Evolutionary conservation across 2,797 vertebrate species (phyloP).

Genomic region (Epinephelus malabaricus): DNA sequence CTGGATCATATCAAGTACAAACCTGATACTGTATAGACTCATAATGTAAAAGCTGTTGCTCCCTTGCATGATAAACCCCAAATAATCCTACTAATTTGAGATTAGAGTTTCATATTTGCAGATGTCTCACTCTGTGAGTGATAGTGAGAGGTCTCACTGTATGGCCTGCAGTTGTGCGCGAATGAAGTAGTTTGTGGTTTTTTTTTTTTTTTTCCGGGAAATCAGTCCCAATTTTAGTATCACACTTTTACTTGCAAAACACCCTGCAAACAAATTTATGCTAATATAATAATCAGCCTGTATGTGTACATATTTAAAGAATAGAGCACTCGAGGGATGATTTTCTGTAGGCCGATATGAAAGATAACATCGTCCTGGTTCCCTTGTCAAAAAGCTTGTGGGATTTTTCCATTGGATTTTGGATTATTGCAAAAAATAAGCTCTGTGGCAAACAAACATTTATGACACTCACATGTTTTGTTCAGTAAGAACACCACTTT

Average conservation of each 20-base stretch:
- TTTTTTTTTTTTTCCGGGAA: neutral
- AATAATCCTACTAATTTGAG: neutral
- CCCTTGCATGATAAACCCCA: neutral
- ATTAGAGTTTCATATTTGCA: constrained; percentile 9
- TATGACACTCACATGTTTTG: no score
- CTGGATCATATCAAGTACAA: constrained; percentile 5
- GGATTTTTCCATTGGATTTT: no score
- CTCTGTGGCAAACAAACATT: no score
- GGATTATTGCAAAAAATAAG: no score
- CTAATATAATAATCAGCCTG: neutral
- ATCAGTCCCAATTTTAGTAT: neutral
- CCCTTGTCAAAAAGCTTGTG: no score
- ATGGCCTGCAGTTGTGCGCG: neutral
- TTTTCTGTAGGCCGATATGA: no score
- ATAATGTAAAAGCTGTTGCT: neutral
- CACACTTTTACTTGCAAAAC: neutral
- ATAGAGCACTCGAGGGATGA: no score
- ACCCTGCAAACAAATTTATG: neutral
- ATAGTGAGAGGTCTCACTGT: neutral
- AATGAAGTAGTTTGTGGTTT: neutral
- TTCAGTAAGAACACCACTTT: no score
- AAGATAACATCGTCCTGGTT: no score
- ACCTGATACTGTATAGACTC: neutral
- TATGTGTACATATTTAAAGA: neutral
- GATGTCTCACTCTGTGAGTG: neutral